Evolutionary conservation across 2,797 vertebrate species (phyloP).

Genomic region (Microctenopoma steveboyesi): DNA sequence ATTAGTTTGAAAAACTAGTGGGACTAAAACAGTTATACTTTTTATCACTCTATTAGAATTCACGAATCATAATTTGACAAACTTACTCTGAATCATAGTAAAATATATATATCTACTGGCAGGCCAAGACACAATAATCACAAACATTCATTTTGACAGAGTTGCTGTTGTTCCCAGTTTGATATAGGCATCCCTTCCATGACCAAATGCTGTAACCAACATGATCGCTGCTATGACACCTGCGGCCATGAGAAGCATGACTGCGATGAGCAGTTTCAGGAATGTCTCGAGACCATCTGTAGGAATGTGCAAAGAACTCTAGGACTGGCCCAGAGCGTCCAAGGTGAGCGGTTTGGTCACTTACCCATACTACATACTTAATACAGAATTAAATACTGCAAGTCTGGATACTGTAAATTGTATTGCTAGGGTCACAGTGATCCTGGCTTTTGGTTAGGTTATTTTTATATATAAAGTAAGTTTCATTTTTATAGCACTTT

Average conservation of each 20-base stretch:
- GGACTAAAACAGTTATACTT: not conserved
- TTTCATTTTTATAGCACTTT: too few relatives aligned
- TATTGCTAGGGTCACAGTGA: too few relatives aligned
- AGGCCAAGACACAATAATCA: not conserved
- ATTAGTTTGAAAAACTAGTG: not conserved
- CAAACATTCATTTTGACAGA: not conserved
- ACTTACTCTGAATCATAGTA: not conserved
- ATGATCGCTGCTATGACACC: constrained; percentile 95
- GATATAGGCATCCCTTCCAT: constrained; percentile 96
- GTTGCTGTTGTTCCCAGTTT: constrained; percentile 81
- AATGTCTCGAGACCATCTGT: constrained; percentile 94
- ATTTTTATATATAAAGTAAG: too few relatives aligned
- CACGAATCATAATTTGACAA: not conserved
- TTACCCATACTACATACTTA: not conserved
- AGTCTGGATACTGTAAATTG: too few relatives aligned
- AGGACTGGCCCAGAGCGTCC: constrained; percentile 88
- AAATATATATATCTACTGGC: too few relatives aligned
- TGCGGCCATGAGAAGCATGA: constrained; percentile 91
- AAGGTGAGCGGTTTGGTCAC: constrained; percentile 82
- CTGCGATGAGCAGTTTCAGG: constrained; percentile 93
- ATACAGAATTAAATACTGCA: too few relatives aligned
- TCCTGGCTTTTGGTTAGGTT: too few relatives aligned
- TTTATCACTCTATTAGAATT: not conserved
- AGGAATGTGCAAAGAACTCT: constrained; percentile 90
- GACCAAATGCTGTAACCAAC: constrained; percentile 97